phyloP scores from a whole-genome alignment of 2,888 invertebrate species.

The Drosophila diplacantha region DNA sequence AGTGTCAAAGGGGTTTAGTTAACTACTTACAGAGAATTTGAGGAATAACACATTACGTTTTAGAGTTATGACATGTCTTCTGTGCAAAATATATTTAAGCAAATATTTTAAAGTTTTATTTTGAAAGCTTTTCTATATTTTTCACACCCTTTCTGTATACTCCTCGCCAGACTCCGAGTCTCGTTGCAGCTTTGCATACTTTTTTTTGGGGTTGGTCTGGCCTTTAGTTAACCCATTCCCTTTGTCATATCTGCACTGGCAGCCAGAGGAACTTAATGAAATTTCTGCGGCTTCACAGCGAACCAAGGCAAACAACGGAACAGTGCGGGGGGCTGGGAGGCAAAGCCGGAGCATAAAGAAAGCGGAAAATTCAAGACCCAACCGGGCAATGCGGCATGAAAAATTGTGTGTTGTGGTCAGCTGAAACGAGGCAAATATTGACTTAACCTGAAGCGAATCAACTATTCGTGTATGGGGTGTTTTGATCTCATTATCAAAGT shows the following conservation, averaged over 20 bases:
- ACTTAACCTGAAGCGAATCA: slow-evolving; percentile 51
- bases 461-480: slow-evolving; percentile 45
- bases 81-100: not conserved
- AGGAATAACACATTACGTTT: too few relatives aligned
- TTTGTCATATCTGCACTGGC: slow-evolving; percentile 57
- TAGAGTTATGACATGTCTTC: not conserved
- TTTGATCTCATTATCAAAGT: slow-evolving; percentile 66
- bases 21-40: too few relatives aligned
- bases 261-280: slow-evolving; percentile 62
- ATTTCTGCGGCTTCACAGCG: slow-evolving; percentile 63
- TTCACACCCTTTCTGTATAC: too few relatives aligned
- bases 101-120: not conserved
- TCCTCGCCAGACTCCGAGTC: not conserved
- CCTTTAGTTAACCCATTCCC: slow-evolving; percentile 32
- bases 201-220: slow-evolving; percentile 6
- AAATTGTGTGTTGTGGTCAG: slow-evolving; percentile 69
- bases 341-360: not conserved
- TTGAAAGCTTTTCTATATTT: not conserved
- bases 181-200: slow-evolving; percentile 25
- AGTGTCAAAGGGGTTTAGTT: too few relatives aligned
- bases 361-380: slow-evolving; percentile 21
- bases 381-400: slow-evolving; percentile 68
- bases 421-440: slow-evolving; percentile 63
- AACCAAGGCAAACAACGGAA: slow-evolving; percentile 49
- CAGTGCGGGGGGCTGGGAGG: slow-evolving; percentile 13